Evolutionary conservation across 2,113 vertebrate species (phyloP).

Genomic region (Micromys minutus): DNA sequence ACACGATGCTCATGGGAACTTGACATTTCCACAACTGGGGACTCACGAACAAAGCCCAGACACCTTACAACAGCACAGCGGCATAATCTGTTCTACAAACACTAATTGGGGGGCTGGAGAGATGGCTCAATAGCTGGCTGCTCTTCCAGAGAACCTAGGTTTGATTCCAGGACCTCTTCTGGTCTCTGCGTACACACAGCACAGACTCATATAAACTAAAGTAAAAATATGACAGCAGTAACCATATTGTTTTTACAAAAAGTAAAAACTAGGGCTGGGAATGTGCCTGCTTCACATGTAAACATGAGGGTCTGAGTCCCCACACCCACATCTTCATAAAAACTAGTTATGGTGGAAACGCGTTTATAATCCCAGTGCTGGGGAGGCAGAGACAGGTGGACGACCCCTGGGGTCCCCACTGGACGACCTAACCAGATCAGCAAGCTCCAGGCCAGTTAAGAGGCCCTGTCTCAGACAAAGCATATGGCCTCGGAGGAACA

Average conservation of each 20-base stretch:
- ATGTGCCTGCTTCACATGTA: too few species aligned
- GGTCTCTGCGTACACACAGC: not conserved
- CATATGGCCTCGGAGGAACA: not conserved
- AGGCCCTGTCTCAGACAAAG: not conserved
- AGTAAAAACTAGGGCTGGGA: not conserved
- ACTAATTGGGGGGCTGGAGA: not conserved
- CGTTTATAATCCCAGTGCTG: not conserved
- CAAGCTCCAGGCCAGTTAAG: not conserved
- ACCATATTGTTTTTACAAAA: not conserved
- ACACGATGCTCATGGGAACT: fast-evolving
- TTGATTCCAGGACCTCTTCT: not conserved
- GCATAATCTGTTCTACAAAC: not conserved
- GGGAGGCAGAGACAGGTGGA: not conserved
- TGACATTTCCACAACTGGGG: not conserved
- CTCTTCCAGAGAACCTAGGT: not conserved
- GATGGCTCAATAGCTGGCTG: not conserved
- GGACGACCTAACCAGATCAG: not conserved
- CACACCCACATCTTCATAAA: not conserved
- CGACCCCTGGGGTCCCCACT: not conserved
- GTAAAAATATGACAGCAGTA: not conserved
- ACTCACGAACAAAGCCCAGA: not conserved
- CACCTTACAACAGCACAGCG: fast-evolving
- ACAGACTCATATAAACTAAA: not conserved
- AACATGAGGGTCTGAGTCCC: not conserved
- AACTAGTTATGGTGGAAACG: not conserved